phyloP scores from a whole-genome alignment of 2,888 invertebrate genomes.

The Aphodius sticticus region DNA sequence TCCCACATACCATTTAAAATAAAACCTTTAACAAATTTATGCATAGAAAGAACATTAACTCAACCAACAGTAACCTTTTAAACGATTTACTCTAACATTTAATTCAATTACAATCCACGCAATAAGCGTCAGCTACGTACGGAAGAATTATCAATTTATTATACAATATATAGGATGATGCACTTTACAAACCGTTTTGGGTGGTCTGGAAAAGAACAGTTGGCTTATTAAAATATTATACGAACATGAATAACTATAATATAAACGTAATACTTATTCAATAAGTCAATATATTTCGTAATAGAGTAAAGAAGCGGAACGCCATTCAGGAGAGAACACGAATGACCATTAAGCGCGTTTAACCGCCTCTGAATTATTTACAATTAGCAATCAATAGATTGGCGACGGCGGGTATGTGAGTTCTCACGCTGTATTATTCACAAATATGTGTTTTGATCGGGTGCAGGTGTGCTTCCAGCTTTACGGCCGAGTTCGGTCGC shows the following conservation, averaged over 20 bases:
- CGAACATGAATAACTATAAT: neutral
- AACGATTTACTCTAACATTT: neutral
- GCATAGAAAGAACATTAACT: neutral
- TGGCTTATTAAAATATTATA: neutral
- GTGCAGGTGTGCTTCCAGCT: neutral
- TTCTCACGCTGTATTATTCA: conserved; percentile 4
- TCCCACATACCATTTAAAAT: neutral
- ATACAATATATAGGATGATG: neutral
- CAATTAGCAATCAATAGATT: neutral
- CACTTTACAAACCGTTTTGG: neutral
- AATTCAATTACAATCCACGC: neutral
- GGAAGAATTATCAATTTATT: neutral
- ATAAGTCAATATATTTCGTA: neutral
- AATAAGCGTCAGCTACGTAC: neutral
- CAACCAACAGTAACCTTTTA: neutral
- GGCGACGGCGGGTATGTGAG: neutral
- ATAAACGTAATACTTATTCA: neutral
- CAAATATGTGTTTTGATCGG: conserved; percentile 4
- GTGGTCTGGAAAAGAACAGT: neutral
- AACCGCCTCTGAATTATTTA: neutral
- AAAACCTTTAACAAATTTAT: neutral
- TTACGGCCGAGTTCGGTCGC: neutral
- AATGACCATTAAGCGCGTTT: neutral
- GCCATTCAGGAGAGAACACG: neutral
- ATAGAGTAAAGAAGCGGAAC: neutral